Conservation (phyloP, 2,888 invertebrate species). For the Invenusta paracnida region DNA sequence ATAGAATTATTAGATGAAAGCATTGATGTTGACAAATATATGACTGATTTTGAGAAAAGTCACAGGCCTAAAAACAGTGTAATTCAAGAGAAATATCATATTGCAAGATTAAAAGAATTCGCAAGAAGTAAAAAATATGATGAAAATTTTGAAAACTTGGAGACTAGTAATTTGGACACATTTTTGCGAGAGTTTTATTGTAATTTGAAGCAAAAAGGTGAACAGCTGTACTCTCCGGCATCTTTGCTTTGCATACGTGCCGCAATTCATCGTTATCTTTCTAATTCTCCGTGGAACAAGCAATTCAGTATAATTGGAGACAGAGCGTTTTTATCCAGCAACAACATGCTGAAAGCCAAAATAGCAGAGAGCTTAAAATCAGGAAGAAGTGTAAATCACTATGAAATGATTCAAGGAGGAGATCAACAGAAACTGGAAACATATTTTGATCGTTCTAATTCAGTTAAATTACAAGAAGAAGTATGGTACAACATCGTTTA, state of each 20-base stretch:
- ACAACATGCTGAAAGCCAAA: conserved; percentile 19
- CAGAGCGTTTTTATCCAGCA: background rate
- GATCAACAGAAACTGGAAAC: conserved; percentile 15
- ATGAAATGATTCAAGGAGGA: conserved; percentile 13
- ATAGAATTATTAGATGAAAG: background rate
- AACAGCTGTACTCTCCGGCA: background rate
- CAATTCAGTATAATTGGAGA: conserved; percentile 2
- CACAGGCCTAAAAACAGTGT: background rate
- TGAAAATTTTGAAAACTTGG: conserved; percentile 13
- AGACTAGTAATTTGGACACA: conserved; percentile 2
- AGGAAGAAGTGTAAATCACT: background rate
- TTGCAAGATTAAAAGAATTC: background rate
- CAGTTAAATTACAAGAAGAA: conserved; percentile 13
- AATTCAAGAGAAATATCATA: conserved; percentile 21
- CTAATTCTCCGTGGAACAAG: background rate
- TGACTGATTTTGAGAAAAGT: conserved; percentile 27
- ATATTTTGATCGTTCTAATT: background rate
- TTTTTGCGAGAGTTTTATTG: conserved; percentile 16
- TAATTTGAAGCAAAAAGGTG: background rate
- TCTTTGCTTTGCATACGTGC: background rate
- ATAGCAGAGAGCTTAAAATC: conserved; percentile 24
- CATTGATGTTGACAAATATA: background rate
- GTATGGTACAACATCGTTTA: conserved; percentile 7
- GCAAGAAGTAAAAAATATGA: background rate
- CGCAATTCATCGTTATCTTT: conserved; percentile 9